Evolutionary conservation across 2,888 invertebrate genomes (phyloP), one percentile per base, ranked within the genome.

Genomic region (Anorthoa munda): DNA sequence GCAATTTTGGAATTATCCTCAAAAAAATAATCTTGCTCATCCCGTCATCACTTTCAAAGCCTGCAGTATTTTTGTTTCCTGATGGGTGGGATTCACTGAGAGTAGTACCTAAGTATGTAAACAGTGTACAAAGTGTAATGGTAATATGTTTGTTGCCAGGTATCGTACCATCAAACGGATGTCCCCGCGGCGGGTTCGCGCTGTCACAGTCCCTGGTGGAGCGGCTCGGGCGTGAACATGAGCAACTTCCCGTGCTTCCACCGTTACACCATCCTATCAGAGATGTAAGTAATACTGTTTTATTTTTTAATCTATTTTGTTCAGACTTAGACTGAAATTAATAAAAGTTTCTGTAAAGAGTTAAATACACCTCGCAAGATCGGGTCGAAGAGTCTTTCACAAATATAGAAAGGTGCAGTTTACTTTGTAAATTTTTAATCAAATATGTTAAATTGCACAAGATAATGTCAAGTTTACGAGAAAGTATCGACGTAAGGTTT

Each of bases 191-290:
- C 13, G 92, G 90, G n/a, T 94, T 93, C 79, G 89, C 92, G 2
- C 87, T 94, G 11, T 88, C 92, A 45, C 94, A 94, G 82, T 90
- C 94, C 9, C 85, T 94, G 82, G 92, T 93, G 31, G 95, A 94
- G 79, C 89, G 95, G 15, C 90, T 93, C 21, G 93, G 93, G 0
- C 89, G 94, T 0, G 95, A 95, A 63, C 94, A 94, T 78, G 94
- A 94, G 26, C 93, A 92, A 58, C 86, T 91, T 13, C 87, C 92
- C 0, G 88, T 90, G 3, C 75, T 95, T 11, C 93, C 94, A 0
- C 90, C 93, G 15, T 79, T 95, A 58, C 95, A 94, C 60, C 93
- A 94, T 79, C 91, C 93, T 17, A 90, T 94, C 70, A 93, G 95
- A 93, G 95, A 95, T 83, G 95, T 95, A 72, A 90, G 93, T 89